Conservation (phyloP, 2,888 invertebrate genomes). For the Erynnis tages region DNA sequence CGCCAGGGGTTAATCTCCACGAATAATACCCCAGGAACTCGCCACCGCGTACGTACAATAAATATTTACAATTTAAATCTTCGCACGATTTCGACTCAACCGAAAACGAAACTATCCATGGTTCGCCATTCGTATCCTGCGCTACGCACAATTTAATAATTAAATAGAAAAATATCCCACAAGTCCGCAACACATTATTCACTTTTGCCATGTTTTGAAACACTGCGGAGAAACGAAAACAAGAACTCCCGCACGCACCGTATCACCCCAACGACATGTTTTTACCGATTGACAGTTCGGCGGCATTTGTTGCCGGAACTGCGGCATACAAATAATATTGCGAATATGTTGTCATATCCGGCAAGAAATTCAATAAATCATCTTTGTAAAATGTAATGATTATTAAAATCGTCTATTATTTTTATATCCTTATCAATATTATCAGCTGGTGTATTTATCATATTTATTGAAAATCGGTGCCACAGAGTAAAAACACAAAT, state of each 20-base stretch:
- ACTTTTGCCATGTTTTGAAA: conserved; percentile 60
- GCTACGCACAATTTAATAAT: conserved; percentile 51
- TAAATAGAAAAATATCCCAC: conserved; percentile 65
- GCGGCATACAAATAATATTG: conserved; percentile 45
- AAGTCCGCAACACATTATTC: conserved; percentile 69
- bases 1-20: conserved; percentile 64
- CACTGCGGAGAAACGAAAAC: conserved; percentile 52
- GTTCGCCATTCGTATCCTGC: conserved; percentile 35
- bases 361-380: conserved; percentile 13
- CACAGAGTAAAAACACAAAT: conserved; percentile 10
- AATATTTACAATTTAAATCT: conserved; percentile 68
- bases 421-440: no score
- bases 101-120: conserved; percentile 41
- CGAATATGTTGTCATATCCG: conserved; percentile 63
- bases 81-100: conserved; percentile 40
- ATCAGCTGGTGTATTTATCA: no score
- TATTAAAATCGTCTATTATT: no score
- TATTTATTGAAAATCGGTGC: neutral
- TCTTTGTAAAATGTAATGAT: no score
- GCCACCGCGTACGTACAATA: conserved; percentile 63
- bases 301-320: conserved; percentile 72
- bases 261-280: conserved; percentile 60
- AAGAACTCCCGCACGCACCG: conserved; percentile 39
- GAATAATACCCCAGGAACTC: conserved; percentile 68
- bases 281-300: conserved; percentile 41